These are phyloP conservation scores for Styela clava DNA, from an alignment of 23 tunicate species.

Conservation along the genomic window DNA sequence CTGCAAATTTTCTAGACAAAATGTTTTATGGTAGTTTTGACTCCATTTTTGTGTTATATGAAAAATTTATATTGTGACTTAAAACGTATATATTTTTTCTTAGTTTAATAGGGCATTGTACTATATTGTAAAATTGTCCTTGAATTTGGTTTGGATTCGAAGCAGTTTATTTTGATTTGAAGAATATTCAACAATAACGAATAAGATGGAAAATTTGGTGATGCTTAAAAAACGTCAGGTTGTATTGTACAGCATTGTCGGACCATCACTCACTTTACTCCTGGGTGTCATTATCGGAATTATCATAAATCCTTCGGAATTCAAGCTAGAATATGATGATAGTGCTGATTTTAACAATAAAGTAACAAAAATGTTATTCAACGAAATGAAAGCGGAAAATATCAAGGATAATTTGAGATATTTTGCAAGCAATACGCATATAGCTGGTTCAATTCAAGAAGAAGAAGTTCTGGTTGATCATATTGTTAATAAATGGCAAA, in stretches of 20 bases:
- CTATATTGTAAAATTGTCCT: not conserved
- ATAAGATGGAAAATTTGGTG: not conserved
- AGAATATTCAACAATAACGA: not conserved
- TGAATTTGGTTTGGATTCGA: too few species aligned
- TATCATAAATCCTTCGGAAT: not conserved
- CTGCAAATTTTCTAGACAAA: too few species aligned
- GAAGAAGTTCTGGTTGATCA: conserved; percentile 44
- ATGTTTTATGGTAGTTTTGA: too few species aligned
- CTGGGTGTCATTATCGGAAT: not conserved
- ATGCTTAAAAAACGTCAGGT: not conserved
- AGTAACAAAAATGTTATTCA: not conserved
- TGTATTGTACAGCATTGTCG: not conserved
- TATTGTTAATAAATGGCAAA: conserved; percentile 33
- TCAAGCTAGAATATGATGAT: not conserved
- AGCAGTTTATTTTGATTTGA: too few species aligned
- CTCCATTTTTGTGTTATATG: too few species aligned
- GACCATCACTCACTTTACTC: not conserved
- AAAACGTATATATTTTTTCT: too few species aligned
- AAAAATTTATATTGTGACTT: too few species aligned
- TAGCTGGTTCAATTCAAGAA: conserved; percentile 61
- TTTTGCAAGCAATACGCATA: conserved; percentile 50
- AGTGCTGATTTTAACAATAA: not conserved
- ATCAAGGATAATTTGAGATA: conserved; percentile 3
- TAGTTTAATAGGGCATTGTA: too few species aligned
- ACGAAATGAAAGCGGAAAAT: conserved; percentile 15